These are phyloP conservation scores for Cheilosia pagana DNA, from an alignment of 2,888 invertebrate species.

Conservation along the genomic window DNA sequence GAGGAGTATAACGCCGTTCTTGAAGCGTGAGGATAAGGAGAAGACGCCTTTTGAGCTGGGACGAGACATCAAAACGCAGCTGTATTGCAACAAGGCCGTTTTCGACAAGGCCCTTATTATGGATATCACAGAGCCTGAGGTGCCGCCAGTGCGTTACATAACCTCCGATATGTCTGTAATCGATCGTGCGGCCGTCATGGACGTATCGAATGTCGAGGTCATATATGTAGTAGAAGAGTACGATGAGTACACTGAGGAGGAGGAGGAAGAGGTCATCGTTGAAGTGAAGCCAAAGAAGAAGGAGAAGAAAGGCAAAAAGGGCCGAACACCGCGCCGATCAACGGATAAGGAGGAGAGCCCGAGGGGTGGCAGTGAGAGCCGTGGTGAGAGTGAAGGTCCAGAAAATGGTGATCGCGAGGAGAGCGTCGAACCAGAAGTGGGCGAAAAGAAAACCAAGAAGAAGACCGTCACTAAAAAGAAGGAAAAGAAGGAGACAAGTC, in stretches of 20 bases:
- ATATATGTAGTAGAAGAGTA: slow-evolving; percentile 83
- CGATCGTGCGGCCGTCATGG: slow-evolving; percentile 84
- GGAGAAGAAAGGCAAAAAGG: slow-evolving; percentile 78
- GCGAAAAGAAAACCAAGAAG: slow-evolving; percentile 81
- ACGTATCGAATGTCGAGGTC: slow-evolving; percentile 83
- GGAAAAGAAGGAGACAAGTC: slow-evolving; percentile 82
- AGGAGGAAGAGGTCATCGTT: slow-evolving; percentile 79
- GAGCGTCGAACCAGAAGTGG: slow-evolving; percentile 79
- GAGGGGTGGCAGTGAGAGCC: slow-evolving; percentile 62
- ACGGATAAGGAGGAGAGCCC: slow-evolving; percentile 79
- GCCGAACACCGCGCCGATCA: slow-evolving; percentile 78
- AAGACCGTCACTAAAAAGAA: slow-evolving; percentile 81
- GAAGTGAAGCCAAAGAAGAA: slow-evolving; percentile 81
- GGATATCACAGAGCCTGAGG: slow-evolving; percentile 83
- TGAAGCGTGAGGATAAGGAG: slow-evolving; percentile 83
- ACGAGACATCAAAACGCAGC: slow-evolving; percentile 80
- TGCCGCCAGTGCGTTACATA: slow-evolving; percentile 83
- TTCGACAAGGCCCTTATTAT: slow-evolving; percentile 83
- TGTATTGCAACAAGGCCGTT: slow-evolving; percentile 82
- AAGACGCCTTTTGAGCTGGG: slow-evolving; percentile 84
- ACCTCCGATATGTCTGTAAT: slow-evolving; percentile 83
- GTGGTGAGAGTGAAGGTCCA: slow-evolving; percentile 76
- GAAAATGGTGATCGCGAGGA: slow-evolving; percentile 79
- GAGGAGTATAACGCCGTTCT: slow-evolving; percentile 83
- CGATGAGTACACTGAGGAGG: slow-evolving; percentile 81